These are phyloP conservation scores for Myotis brandtii DNA, from an alignment of 2,113 vertebrate genomes.

Conservation along the genomic window DNA sequence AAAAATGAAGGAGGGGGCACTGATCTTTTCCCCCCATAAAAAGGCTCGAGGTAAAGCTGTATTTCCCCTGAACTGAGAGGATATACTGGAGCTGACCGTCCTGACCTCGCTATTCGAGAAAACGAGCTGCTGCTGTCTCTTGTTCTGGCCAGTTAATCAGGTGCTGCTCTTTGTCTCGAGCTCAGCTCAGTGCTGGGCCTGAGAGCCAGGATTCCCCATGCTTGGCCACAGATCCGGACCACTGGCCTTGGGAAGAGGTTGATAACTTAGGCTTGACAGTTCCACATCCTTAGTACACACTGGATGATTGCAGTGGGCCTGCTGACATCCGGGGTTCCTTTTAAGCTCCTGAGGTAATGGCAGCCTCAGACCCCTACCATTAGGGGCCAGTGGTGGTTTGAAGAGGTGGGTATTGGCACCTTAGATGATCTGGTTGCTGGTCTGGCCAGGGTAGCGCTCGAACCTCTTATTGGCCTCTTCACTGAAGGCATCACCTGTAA, in stretches of 20 bases:
- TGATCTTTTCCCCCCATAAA: constrained; percentile 55
- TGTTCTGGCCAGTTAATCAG: constrained; percentile 10
- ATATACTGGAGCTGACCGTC: constrained; percentile 46
- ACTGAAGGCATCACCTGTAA: constrained; percentile 94
- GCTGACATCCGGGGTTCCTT: background rate
- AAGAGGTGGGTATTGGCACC: background rate
- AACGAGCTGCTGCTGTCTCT: background rate
- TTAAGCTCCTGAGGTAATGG: constrained; percentile 71
- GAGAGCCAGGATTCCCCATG: background rate
- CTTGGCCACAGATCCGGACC: background rate
- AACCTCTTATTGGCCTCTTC: constrained; percentile 95
- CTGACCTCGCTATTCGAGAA: constrained; percentile 18
- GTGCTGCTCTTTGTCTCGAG: background rate
- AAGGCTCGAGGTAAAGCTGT: constrained; percentile 77
- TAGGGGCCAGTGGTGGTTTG: constrained; percentile 59
- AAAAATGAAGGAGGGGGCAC: constrained; percentile 23
- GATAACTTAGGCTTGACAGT: background rate
- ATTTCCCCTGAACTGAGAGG: constrained; percentile 30
- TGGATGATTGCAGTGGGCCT: background rate
- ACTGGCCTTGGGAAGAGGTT: background rate
- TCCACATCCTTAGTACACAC: background rate
- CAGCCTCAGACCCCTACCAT: constrained; percentile 58
- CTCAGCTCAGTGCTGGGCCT: background rate
- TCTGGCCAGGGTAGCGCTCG: constrained; percentile 96
- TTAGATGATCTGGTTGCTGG: constrained; percentile 96